phyloP scores from a whole-genome alignment of 1,140 invertebrate species.

The Zaprionus nigranus region DNA sequence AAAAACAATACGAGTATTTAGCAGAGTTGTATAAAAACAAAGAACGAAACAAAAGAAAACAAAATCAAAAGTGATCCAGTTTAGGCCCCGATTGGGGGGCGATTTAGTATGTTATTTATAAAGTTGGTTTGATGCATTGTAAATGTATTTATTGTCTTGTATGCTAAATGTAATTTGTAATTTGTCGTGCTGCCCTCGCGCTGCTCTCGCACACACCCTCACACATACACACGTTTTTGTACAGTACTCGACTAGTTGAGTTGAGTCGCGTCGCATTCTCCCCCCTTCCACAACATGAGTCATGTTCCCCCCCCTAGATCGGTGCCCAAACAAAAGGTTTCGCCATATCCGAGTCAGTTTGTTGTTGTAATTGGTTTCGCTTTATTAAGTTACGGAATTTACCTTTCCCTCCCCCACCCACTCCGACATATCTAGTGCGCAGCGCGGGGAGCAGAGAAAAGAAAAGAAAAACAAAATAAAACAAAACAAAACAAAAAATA shows the following conservation, averaged over 20 bases:
- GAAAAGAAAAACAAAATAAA: slow-evolving; percentile 9
- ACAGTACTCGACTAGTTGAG: slow-evolving; percentile 20
- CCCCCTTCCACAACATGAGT: background rate
- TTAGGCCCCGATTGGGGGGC: slow-evolving; percentile 35
- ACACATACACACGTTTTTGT: slow-evolving; percentile 10
- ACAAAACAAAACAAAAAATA: slow-evolving; percentile 42
- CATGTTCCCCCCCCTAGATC: background rate
- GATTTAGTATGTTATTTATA: slow-evolving; percentile 61
- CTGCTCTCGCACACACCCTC: background rate
- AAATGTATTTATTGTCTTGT: slow-evolving; percentile 62
- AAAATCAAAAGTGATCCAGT: slow-evolving; percentile 74
- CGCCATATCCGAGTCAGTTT: slow-evolving; percentile 32
- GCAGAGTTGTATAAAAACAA: slow-evolving; percentile 30
- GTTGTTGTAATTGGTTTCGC: slow-evolving; percentile 31
- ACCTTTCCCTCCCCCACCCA: background rate
- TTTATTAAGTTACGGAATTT: slow-evolving; percentile 5
- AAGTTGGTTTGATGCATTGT: slow-evolving; percentile 69
- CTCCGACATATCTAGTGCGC: slow-evolving; percentile 9
- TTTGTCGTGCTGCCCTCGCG: slow-evolving; percentile 7
- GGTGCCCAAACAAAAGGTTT: slow-evolving; percentile 39
- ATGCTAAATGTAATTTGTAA: slow-evolving; percentile 37
- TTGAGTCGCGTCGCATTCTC: background rate
- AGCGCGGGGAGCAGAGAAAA: slow-evolving; percentile 24
- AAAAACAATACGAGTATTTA: slow-evolving; percentile 38
- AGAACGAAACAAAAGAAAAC: slow-evolving; percentile 22